Evolutionary conservation across 2,113 vertebrate genomes (phyloP), one percentile per base, ranked within the genome.

Genomic region (Origma solitaria): DNA sequence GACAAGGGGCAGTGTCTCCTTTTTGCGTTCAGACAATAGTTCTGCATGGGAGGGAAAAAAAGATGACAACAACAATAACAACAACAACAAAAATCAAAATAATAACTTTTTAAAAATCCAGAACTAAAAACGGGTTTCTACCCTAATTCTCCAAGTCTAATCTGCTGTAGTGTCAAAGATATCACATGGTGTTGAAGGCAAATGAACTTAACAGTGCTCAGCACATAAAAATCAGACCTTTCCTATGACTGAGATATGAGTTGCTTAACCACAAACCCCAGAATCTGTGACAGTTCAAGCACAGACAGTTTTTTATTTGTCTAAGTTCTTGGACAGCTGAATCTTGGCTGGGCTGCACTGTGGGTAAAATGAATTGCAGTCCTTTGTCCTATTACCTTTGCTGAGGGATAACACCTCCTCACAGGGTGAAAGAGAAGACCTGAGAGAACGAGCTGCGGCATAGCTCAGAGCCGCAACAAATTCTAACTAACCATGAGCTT

Each of bases 281-380:
- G 33, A 86, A 70, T 61, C 68, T 15, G 4, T 60, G 73, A 47
- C 44, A 56, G 75, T 61, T 77, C 65, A 80, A 78, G 42, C 60
- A 61, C 42, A 95, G 38, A n/a, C 85, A 90, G 31, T 47, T 94
- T 95, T 91, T 89, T 62, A 54, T 44, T 82, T 0, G 4, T 82
- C 90, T 86, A 75, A 94, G 57, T 51, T 91, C 85, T 86, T 82
- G 88, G 82, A 80, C 9, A 4, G 54, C 85, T 79, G 45, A 53
- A 71, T 90, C 71, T 88, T 96, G 92, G 92, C 85, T 83, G 76
- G 7, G n/a, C 30, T 70, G 24, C 5, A 6, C 65, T 47, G 66
- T 27, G 89, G 84, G 53, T 70, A 75, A 86, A 94, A 94, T 66
- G 50, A 88, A 92, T 78, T 83, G 53, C 61, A 90, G 79, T 64